Evolutionary conservation across 2,888 invertebrate genomes (phyloP).

Genomic region (Capitulum mitella): DNA sequence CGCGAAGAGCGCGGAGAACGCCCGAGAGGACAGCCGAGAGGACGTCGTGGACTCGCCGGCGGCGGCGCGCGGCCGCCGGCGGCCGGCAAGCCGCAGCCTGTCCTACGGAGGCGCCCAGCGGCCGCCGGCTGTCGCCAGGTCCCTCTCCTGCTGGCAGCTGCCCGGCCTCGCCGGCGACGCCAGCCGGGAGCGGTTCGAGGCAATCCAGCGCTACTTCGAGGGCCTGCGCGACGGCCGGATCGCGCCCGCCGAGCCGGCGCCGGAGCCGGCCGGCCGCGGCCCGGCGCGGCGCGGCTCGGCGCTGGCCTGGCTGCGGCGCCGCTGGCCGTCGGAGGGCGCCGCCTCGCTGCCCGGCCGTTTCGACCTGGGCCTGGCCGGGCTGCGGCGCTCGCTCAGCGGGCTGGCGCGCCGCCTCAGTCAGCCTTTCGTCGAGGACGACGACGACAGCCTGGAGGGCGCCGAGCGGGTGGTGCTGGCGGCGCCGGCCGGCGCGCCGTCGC

Average conservation of each 20-base stretch:
- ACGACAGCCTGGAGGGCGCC: not conserved
- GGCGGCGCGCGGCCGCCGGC: not conserved
- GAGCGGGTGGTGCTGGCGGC: not conserved
- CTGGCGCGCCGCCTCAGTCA: not conserved
- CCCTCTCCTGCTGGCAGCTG: not conserved
- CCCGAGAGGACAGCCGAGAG: not conserved
- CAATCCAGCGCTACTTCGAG: constrained; percentile 1
- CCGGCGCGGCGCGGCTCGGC: not conserved
- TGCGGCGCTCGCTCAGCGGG: not conserved
- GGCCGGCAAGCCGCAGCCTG: not conserved
- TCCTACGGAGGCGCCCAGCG: not conserved
- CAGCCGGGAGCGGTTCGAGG: not conserved
- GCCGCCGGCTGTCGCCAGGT: not conserved
- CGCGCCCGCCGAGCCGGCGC: not conserved
- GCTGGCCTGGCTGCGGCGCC: not conserved
- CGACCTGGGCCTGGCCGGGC: not conserved
- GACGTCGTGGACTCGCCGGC: not conserved
- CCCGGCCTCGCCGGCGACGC: not conserved
- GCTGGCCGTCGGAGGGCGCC: not conserved
- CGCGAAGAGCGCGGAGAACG: not conserved
- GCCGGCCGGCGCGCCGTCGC: not conserved
- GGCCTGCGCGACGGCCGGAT: not conserved
- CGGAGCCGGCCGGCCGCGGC: not conserved
- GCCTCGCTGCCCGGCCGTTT: not conserved
- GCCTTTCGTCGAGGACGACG: not conserved